Conservation (phyloP, 2,888 invertebrate species). For the Cabera pusaria region DNA sequence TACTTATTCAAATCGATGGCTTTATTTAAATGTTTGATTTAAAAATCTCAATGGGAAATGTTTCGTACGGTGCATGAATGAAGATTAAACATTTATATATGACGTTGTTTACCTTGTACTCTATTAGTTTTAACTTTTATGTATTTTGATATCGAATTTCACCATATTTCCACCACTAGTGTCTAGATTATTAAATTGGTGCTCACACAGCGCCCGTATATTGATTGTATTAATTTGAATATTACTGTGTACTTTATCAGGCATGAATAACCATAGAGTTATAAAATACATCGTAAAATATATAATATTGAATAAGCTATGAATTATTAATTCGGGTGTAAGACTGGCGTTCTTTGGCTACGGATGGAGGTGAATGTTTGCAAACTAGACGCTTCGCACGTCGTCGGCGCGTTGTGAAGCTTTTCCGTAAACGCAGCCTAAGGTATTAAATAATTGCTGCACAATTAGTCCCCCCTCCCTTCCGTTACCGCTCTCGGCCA, state of each 20-base stretch:
- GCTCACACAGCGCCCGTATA: constrained; percentile 13
- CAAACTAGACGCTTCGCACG: too few species aligned
- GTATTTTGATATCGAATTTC: constrained; percentile 30
- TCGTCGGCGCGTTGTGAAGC: too few species aligned
- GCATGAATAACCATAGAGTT: constrained; percentile 9
- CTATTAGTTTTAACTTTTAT: constrained; percentile 34
- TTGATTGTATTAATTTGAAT: constrained; percentile 17
- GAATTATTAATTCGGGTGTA: too few species aligned
- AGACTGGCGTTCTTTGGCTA: too few species aligned
- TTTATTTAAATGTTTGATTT: constrained; percentile 35
- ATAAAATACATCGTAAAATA: constrained; percentile 3
- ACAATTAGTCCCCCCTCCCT: constrained; percentile 60
- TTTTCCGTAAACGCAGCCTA: too few species aligned
- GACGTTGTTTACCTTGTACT: constrained; percentile 28
- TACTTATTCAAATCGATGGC: constrained; percentile 35
- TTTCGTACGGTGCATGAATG: constrained; percentile 31
- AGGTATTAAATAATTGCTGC: too few species aligned
- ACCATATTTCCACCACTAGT: constrained; percentile 27
- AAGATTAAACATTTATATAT: constrained; percentile 32
- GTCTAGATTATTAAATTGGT: constrained; percentile 18
- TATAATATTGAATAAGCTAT: background rate
- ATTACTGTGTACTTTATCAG: constrained; percentile 3
- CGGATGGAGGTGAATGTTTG: too few species aligned
- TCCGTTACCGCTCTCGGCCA: constrained; percentile 30
- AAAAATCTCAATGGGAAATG: constrained; percentile 31